phyloP scores from a whole-genome alignment of 1,140 invertebrate genomes.

The Laupala kohalensis region DNA sequence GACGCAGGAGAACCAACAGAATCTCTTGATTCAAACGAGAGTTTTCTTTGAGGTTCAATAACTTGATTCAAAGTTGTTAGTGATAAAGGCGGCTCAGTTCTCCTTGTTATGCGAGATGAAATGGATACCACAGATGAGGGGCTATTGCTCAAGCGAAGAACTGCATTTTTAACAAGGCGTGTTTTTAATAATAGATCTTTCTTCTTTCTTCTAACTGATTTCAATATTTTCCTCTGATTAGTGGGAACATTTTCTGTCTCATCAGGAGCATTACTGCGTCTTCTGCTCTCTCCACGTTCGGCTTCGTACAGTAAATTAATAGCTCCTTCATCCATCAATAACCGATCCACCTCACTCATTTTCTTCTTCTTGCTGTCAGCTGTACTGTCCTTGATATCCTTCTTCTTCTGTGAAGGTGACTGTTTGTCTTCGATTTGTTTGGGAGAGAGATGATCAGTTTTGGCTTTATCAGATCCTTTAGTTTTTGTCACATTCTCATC shows the following conservation, averaged over 20 bases:
- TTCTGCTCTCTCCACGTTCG: constrained; percentile 31
- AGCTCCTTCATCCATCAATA: constrained; percentile 72
- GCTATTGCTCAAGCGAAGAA: constrained; percentile 31
- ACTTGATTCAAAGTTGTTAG: background rate
- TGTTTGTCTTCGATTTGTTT: background rate
- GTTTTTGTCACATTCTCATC: constrained; percentile 20
- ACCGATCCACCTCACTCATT: constrained; percentile 51
- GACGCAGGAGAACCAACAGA: constrained; percentile 5
- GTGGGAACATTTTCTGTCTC: background rate
- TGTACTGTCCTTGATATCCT: background rate
- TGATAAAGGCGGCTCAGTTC: background rate
- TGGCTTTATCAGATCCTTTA: background rate
- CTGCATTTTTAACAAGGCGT: constrained; percentile 40
- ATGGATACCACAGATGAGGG: constrained; percentile 32
- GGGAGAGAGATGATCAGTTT: background rate
- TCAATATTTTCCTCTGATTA: background rate
- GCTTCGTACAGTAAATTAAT: constrained; percentile 71
- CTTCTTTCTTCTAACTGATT: constrained; percentile 9
- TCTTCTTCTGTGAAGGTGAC: background rate
- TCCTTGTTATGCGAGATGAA: constrained; percentile 36
- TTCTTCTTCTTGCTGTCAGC: constrained; percentile 3
- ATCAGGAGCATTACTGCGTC: background rate
- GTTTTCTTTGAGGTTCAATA: background rate
- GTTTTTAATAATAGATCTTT: constrained; percentile 24
- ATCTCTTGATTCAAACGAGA: constrained; percentile 4